Base-by-base conservation (phyloP, 2,888 invertebrate species). In the Conistra vaccinii region DNA sequence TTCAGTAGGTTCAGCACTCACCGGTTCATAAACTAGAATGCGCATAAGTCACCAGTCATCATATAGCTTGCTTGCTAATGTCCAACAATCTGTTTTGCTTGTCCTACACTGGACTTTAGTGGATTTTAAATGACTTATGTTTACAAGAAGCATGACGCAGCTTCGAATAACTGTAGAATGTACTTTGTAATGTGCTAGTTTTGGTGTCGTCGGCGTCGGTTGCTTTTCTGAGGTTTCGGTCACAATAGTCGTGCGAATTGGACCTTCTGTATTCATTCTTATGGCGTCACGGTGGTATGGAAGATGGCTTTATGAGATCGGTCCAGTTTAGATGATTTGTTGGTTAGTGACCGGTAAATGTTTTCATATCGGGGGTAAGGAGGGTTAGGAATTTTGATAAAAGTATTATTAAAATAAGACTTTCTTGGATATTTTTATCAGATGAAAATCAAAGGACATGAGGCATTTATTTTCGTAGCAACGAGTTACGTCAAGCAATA, bases 301-400 rank as follows among this genome's bases (percentile, higher is more conserved):
- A 73, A 82, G 82, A 83, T 85, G 69, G 82, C 66, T 83, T 83
- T 85, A 85, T 81, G 85, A 83, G 83, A 81, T 85, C 77, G 77
- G 77, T 67, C 69, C 69, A 82, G 83, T 83, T 83, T 57, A 69
- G 82, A 81, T 83, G 85, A 83, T 81, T 85, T 83, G 82, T 83
- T 85, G 85, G 77, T 63, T 83, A 69, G 82, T 85, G 85, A 77
- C 66, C 72, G 83, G 85, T 83, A 82, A 85, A 83, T 83, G 83
- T 85, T 85, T 85, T 85, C 55, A 69, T 83, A 81, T 60, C 55
- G 57, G 35, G 62, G 63, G 67, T 42, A 68, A 61, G 14, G 67
- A 62, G 67, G 58, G 53, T 32, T 23, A 58, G 48, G 58, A 69
- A 67, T 68, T 65, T 26, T 32, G 26, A 69, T 79, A 53, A 69